Percentiles rank a stretch among this genome's conserved stretches.
phyloP scores from a whole-genome alignment of 2,888 invertebrate genomes.

The Terebella lapidaria region DNA sequence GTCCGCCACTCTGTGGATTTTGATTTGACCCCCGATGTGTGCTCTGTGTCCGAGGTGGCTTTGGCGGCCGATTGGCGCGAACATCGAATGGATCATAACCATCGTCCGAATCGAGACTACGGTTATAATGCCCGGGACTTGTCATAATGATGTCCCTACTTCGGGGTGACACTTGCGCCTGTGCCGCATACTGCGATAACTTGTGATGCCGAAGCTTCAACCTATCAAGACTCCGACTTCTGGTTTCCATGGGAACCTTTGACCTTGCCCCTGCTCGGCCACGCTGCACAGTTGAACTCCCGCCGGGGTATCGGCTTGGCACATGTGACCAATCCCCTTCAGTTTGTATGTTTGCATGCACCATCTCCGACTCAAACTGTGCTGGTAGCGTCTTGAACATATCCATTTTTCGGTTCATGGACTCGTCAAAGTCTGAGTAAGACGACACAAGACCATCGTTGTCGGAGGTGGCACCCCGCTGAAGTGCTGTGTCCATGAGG shows the following conservation, averaged over 20 bases:
- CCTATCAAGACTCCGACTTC: no score
- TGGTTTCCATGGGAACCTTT: no score
- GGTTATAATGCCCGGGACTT: background rate
- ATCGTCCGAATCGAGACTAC: no score
- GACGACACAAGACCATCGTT: background rate
- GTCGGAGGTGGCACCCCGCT: background rate
- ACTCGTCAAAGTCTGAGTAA: background rate
- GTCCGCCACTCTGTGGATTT: background rate
- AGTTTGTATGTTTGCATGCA: conserved; percentile 1
- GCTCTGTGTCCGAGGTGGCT: no score
- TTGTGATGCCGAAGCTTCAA: no score
- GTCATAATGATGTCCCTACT: background rate
- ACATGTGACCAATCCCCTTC: background rate
- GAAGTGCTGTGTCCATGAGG: background rate
- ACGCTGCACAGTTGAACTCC: background rate
- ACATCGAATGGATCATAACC: no score
- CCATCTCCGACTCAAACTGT: conserved; percentile 1
- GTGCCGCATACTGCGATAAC: no score
- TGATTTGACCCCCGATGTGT: background rate
- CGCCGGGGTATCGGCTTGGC: background rate
- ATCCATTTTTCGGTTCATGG: no score
- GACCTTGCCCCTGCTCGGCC: no score
- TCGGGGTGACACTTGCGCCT: background rate
- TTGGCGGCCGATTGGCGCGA: no score
- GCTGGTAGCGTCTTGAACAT: conserved; percentile 1